These are phyloP conservation scores for Tetranychus truncatus DNA, from an alignment of 2,888 invertebrate genomes.

Conservation along the genomic window DNA sequence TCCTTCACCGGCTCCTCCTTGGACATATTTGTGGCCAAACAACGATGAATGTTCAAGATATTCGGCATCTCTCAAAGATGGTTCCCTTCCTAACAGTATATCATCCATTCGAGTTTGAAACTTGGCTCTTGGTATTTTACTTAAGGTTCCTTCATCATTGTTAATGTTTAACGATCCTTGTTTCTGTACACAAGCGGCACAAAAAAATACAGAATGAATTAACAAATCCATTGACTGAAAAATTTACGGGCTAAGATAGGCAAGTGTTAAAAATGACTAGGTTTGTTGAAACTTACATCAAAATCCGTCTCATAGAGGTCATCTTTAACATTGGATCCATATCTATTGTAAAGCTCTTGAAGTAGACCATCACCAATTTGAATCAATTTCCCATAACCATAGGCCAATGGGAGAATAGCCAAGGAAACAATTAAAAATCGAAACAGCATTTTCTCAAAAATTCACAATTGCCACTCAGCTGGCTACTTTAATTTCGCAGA, in stretches of 20 bases:
- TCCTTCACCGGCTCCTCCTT: constrained; percentile 55
- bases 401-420: neutral
- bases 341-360: constrained; percentile 5
- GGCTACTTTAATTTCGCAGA: neutral
- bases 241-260: neutral
- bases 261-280: too few relatives aligned
- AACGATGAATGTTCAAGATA: constrained; percentile 62
- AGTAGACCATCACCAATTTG: constrained; percentile 6
- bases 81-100: constrained; percentile 18
- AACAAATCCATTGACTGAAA: neutral
- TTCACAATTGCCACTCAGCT: neutral
- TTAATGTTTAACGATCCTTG: neutral
- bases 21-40: constrained; percentile 45
- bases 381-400: constrained; percentile 8
- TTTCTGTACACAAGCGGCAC: neutral
- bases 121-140: neutral
- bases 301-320: neutral
- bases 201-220: neutral
- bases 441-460: neutral
- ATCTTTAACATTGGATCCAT: constrained; percentile 6
- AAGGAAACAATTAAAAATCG: neutral
- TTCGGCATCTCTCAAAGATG: constrained; percentile 55
- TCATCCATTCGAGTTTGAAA: constrained; percentile 16
- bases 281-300: neutral
- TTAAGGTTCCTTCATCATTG: neutral